Percentiles rank a stretch among this genome's conserved stretches.
Conservation (phyloP, 1,140 invertebrate species). For the Pseudomyrmex sp. region DNA sequence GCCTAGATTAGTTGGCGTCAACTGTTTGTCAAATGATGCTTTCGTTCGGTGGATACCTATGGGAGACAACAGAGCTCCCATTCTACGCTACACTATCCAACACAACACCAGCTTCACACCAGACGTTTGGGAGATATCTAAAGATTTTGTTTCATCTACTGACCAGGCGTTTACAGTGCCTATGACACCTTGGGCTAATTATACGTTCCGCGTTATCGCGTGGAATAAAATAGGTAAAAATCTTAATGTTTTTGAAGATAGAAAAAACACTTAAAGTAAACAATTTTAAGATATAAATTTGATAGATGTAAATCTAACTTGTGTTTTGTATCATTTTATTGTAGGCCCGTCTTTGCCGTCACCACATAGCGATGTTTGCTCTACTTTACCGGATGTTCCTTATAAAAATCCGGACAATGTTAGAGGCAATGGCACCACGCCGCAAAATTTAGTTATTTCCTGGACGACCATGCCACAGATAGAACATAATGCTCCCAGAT, state of each 20-base stretch:
- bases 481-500: conserved; percentile 97
- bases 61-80: conserved; percentile 97
- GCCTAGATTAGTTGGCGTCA: conserved; percentile 89
- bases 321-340: conserved; percentile 34
- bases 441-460: conserved; percentile 96
- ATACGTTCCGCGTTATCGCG: conserved; percentile 97
- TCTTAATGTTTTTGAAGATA: neutral
- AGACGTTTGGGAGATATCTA: conserved; percentile 94
- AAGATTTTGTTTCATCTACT: conserved; percentile 91
- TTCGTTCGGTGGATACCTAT: conserved; percentile 93
- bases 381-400: conserved; percentile 95
- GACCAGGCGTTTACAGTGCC: conserved; percentile 91
- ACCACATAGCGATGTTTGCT: conserved; percentile 91
- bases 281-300: neutral
- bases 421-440: conserved; percentile 93
- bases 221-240: conserved; percentile 93
- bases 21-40: conserved; percentile 90
- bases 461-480: conserved; percentile 99
- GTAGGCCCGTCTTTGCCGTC: conserved; percentile 93
- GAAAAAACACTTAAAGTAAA: neutral
- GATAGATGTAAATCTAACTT: neutral
- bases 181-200: conserved; percentile 97
- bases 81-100: conserved; percentile 96
- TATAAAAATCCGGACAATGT: conserved; percentile 98
- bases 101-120: conserved; percentile 98